Percentiles rank a stretch among this genome's conserved stretches.
Evolutionary conservation across 2,113 vertebrate genomes (phyloP).

Genomic region (Sinocyclocheilus anophthalmus): DNA sequence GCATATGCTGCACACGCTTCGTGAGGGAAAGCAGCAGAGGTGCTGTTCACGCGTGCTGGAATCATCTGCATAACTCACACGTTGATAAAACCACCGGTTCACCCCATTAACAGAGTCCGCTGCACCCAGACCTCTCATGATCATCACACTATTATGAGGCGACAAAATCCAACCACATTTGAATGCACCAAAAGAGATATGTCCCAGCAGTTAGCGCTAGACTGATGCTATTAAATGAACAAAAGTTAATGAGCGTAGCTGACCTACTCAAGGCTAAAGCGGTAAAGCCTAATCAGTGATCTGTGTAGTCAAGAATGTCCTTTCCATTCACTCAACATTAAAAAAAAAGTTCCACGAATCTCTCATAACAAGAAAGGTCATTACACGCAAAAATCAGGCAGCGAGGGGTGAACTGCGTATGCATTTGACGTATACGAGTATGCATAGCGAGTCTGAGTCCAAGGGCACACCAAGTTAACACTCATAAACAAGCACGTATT

Average conservation of each 20-base stretch:
- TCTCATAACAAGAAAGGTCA: constrained; percentile 36
- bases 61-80: constrained; percentile 7
- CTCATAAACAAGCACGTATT: background rate
- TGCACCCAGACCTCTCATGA: background rate
- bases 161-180: background rate
- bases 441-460: constrained; percentile 3
- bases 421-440: constrained; percentile 2
- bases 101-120: background rate
- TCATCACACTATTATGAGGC: background rate
- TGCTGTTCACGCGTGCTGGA: constrained; percentile 12
- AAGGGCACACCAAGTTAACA: constrained; percentile 39
- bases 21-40: background rate
- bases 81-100: constrained; percentile 8
- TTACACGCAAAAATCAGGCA: background rate
- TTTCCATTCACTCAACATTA: constrained; percentile 2
- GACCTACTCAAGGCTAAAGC: constrained; percentile 26
- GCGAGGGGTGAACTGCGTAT: background rate
- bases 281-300: constrained; percentile 20
- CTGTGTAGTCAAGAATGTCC: constrained; percentile 37
- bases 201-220: constrained; percentile 2
- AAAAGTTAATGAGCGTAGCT: constrained; percentile 43
- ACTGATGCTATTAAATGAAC: constrained; percentile 18
- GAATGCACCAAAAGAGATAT: background rate
- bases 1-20: background rate
- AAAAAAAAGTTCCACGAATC: background rate